phyloP scores from a whole-genome alignment of 2,888 invertebrate species.

The Acrocyrtus sp. region DNA sequence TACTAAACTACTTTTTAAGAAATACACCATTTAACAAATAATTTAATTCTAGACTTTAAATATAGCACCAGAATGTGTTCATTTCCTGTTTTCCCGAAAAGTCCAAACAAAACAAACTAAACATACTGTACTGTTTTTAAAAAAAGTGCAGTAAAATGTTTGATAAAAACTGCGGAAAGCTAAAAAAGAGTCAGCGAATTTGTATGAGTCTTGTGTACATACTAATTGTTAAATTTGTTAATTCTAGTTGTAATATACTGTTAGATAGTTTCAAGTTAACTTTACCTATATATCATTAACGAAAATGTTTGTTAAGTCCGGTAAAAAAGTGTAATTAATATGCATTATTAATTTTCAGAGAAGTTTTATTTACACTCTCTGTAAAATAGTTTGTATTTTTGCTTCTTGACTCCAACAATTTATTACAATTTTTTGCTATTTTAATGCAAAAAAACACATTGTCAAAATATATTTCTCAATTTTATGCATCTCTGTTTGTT shows the following conservation, averaged over 20 bases:
- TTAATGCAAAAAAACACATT: no score
- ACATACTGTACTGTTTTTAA: constrained; percentile 16
- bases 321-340: constrained; percentile 13
- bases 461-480: no score
- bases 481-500: no score
- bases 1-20: no score
- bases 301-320: neutral
- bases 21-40: no score
- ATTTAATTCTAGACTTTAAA: no score
- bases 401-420: neutral
- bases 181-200: no score
- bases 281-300: neutral
- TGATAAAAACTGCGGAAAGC: no score
- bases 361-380: constrained; percentile 1
- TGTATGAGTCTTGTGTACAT: constrained; percentile 31
- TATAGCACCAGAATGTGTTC: constrained; percentile 54
- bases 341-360: neutral
- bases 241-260: no score
- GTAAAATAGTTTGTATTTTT: neutral
- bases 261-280: no score
- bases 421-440: no score
- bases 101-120: constrained; percentile 26
- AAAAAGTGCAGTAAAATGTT: constrained; percentile 22
- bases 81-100: constrained; percentile 40
- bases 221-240: no score